A percentile compares a stretch with the other conserved stretches of the same genome.
Conservation (phyloP, 92 coral and sea anemone genomes). For the Palythoa heliodiscus region DNA sequence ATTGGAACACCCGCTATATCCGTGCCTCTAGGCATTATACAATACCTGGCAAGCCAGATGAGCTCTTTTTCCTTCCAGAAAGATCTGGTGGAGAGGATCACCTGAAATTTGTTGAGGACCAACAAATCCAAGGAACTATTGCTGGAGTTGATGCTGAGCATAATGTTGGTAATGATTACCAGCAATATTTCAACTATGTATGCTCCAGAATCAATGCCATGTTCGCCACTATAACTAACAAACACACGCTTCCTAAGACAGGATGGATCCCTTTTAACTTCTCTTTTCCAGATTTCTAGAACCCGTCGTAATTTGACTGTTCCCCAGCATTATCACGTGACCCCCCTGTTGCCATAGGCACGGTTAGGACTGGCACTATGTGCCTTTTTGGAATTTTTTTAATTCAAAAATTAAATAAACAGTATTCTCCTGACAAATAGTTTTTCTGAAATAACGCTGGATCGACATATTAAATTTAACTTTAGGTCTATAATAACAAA, state of each 20-base stretch:
- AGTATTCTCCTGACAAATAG: too few relatives aligned
- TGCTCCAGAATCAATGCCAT: constrained; percentile 17
- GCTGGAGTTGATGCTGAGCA: background rate
- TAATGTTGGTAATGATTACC: background rate
- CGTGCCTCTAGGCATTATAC: constrained; percentile 59
- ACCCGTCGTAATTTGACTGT: background rate
- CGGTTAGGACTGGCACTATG: too few relatives aligned
- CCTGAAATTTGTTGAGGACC: background rate
- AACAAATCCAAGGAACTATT: background rate
- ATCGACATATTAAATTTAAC: too few relatives aligned
- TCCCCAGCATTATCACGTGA: background rate
- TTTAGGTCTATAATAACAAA: too few relatives aligned
- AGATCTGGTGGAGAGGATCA: background rate
- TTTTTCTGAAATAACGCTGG: too few relatives aligned
- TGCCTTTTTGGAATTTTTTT: too few relatives aligned
- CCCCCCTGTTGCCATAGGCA: too few relatives aligned
- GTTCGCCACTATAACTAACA: constrained; percentile 13
- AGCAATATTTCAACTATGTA: background rate
- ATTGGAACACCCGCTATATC: constrained; percentile 73
- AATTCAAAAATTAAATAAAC: too few relatives aligned
- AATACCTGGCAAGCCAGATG: constrained; percentile 68
- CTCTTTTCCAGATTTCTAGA: background rate
- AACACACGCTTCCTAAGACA: background rate
- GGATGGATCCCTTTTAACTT: background rate
- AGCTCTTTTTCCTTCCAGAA: constrained; percentile 64